A percentile compares a stretch with the other conserved stretches of the same genome.
These are phyloP conservation scores for Apostichopus parvimensis DNA, from an alignment of 35 echinoderm and acorn worm genomes.

Conservation along the genomic window DNA sequence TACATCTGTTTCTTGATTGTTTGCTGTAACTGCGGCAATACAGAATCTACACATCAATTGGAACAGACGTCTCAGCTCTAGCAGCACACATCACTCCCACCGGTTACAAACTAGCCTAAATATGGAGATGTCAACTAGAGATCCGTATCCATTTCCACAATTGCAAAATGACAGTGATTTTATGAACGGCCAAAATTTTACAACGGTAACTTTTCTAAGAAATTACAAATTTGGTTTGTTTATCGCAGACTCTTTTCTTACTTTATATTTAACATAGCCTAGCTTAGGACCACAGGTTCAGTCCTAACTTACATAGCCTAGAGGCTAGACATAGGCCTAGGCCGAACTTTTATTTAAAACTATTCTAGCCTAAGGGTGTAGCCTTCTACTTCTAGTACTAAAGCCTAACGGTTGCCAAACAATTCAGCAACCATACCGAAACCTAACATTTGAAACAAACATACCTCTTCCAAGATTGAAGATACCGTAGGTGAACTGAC, in stretches of 20 bases:
- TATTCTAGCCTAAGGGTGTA: too few species aligned
- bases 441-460: too few species aligned
- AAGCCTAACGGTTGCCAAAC: too few species aligned
- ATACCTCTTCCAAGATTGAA: too few species aligned
- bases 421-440: too few species aligned
- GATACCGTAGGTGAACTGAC: too few species aligned
- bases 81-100: background rate
- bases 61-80: background rate
- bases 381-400: too few species aligned
- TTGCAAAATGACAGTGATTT: conserved; percentile 90
- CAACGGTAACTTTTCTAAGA: background rate
- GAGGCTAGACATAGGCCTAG: too few species aligned
- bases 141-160: conserved; percentile 89
- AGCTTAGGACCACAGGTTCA: background rate
- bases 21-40: background rate
- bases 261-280: background rate
- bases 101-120: conserved; percentile 4
- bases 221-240: background rate
- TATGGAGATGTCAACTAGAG: conserved; percentile 73
- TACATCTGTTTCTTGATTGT: background rate
- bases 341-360: too few species aligned
- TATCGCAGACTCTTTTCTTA: background rate
- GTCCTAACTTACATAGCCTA: too few species aligned
- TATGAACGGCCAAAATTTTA: conserved; percentile 50
- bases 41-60: background rate